Evolutionary conservation across 2,888 invertebrate species (phyloP), one percentile per base, ranked within the genome.

Genomic region (Antitype chi): DNA sequence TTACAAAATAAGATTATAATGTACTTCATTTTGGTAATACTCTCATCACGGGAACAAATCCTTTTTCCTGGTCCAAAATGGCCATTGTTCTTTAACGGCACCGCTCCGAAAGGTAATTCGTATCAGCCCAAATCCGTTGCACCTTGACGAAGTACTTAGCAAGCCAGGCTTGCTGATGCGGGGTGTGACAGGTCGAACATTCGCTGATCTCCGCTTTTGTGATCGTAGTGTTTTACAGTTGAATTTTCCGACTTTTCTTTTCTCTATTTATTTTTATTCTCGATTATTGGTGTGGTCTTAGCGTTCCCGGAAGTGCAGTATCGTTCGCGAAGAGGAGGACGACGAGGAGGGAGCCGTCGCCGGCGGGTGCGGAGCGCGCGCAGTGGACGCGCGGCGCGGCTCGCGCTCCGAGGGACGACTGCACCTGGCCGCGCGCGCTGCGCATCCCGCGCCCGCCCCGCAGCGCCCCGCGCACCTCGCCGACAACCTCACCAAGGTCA

Each of bases 321-420:
- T 99, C 89, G 99, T 99, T 38, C 98, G 98, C 88, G 98, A 98
- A 92, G 99, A 99, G 93, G 99, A 99, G 89, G 99, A 99, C 90
- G 98, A 98, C 91, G 99, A 99, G 90, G 99, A 98, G 88, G 97
- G 82, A 93, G 97, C 62, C 92, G 97, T 84, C 79, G 97, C 97
- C 86, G 90, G 97, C 97, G 80, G 94, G 86, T 90, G 97, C 97
- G 80, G 94, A 96, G 78, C 96, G 97, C 76, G 98, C 97, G 79
- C 97, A 97, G 68, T 96, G 97, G 88, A 94, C 86, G 91, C 94
- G 79, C 93, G 96, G 20, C 97, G 98, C 32, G 98, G 98, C 74
- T 98, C 98, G 63, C 97, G 98, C 84, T 98, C 98, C 8, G 98
- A 98, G 94, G 98, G 98, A 4, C 97, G 98, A 75, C 94, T 98